These are phyloP conservation scores for Eublepharis macularius DNA, from an alignment of 2,113 vertebrate species.

Conservation along the genomic window DNA sequence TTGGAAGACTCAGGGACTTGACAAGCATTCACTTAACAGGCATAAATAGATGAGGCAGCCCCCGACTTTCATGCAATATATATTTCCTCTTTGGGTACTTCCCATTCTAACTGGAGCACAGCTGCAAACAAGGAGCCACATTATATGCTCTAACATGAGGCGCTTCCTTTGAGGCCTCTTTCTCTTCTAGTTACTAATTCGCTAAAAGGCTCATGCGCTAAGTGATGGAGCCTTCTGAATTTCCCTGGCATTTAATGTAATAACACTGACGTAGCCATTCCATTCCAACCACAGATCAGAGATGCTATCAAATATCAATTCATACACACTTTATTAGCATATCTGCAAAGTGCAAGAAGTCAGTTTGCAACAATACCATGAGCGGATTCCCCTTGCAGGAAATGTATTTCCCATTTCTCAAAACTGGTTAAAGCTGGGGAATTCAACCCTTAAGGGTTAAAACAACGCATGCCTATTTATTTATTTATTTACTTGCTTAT, in stretches of 20 bases:
- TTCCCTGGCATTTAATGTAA: neutral
- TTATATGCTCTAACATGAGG: neutral
- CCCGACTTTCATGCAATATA: neutral
- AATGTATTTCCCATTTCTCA: neutral
- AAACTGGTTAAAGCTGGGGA: neutral
- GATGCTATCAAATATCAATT: neutral
- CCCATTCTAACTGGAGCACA: neutral
- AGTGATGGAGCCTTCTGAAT: neutral
- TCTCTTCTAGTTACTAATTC: neutral
- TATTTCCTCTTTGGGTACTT: neutral
- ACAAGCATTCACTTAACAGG: neutral
- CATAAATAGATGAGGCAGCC: conserved; percentile 7
- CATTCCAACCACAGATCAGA: neutral
- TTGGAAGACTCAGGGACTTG: neutral
- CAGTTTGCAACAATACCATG: neutral
- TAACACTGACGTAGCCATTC: neutral
- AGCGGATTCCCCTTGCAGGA: neutral
- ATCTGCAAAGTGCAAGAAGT: neutral
- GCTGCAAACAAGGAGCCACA: neutral
- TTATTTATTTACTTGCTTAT: too few species aligned
- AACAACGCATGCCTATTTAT: neutral
- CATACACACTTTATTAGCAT: neutral
- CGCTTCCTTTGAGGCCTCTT: neutral
- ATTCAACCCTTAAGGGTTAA: neutral
- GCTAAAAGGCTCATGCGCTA: neutral